These are phyloP conservation scores for Phaedon cochleariae DNA, from an alignment of 2,888 invertebrate genomes.

Conservation along the genomic window DNA sequence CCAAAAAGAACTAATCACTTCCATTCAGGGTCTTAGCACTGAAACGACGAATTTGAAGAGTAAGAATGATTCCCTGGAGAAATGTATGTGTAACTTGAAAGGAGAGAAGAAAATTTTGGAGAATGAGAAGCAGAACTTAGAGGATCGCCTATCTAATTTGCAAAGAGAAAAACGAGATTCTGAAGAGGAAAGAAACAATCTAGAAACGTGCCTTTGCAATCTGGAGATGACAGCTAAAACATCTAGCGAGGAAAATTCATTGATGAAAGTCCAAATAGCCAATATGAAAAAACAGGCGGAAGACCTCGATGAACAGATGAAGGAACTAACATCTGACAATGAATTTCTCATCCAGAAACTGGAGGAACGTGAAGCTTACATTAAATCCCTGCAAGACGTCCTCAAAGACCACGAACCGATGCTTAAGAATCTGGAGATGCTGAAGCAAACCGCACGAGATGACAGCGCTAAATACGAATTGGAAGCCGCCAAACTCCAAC, in stretches of 20 bases:
- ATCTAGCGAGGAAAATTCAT: constrained; percentile 11
- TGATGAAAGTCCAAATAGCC: constrained; percentile 32
- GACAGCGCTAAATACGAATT: constrained; percentile 34
- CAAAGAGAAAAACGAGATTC: not conserved
- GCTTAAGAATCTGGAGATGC: constrained; percentile 22
- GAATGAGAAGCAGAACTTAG: constrained; percentile 10
- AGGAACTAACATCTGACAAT: constrained; percentile 23
- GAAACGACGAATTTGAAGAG: constrained; percentile 50
- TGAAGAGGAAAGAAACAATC: not conserved
- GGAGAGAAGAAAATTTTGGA: constrained; percentile 22
- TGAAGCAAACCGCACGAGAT: constrained; percentile 11
- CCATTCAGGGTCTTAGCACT: constrained; percentile 51
- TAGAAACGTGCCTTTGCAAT: not conserved
- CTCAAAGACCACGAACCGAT: constrained; percentile 39
- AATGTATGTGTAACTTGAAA: constrained; percentile 10
- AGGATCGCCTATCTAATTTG: not conserved
- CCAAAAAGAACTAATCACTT: constrained; percentile 53
- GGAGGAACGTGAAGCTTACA: constrained; percentile 39
- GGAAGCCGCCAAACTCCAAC: constrained; percentile 29
- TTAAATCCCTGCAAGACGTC: constrained; percentile 39
- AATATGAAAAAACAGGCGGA: constrained; percentile 47
- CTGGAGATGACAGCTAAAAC: not conserved
- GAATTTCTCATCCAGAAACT: constrained; percentile 29
- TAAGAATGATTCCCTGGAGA: constrained; percentile 41
- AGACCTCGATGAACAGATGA: constrained; percentile 23